Conservation (phyloP, 2,113 vertebrate species). For the Calonectris borealis region DNA sequence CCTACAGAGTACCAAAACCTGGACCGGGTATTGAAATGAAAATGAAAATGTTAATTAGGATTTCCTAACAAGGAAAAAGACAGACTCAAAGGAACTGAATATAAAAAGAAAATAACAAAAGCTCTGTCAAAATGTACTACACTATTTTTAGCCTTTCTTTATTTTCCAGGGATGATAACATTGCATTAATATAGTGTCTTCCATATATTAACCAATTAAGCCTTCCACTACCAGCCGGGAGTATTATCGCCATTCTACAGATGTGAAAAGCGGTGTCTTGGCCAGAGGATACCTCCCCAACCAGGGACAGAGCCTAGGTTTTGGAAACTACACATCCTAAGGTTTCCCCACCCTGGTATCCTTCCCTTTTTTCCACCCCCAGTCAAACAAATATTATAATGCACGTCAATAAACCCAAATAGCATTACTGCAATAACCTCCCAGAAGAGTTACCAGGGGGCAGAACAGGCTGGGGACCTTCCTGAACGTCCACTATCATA, state of each 20-base stretch:
- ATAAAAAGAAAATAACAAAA: slow-evolving; percentile 44
- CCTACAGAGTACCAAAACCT: background rate
- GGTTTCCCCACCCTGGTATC: background rate
- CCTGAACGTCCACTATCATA: background rate
- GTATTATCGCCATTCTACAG: background rate
- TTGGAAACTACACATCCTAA: background rate
- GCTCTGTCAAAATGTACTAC: background rate
- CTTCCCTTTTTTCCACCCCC: background rate
- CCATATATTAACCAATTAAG: background rate
- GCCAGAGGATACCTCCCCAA: background rate
- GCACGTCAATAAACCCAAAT: background rate
- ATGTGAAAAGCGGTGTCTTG: background rate
- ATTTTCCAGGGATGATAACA: background rate
- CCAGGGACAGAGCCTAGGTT: background rate
- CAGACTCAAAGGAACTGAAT: slow-evolving; percentile 7
- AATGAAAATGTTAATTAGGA: slow-evolving; percentile 39
- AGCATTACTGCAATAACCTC: background rate
- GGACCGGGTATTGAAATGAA: background rate
- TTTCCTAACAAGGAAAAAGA: background rate
- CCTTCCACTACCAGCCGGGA: background rate
- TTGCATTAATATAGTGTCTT: background rate
- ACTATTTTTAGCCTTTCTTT: slow-evolving; percentile 32
- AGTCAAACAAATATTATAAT: background rate
- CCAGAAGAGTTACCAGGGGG: background rate
- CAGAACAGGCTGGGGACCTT: background rate